Evolutionary conservation across 2,888 invertebrate species (phyloP), one percentile per base, ranked within the genome.

Genomic region (Meghimatium bilineatum): DNA sequence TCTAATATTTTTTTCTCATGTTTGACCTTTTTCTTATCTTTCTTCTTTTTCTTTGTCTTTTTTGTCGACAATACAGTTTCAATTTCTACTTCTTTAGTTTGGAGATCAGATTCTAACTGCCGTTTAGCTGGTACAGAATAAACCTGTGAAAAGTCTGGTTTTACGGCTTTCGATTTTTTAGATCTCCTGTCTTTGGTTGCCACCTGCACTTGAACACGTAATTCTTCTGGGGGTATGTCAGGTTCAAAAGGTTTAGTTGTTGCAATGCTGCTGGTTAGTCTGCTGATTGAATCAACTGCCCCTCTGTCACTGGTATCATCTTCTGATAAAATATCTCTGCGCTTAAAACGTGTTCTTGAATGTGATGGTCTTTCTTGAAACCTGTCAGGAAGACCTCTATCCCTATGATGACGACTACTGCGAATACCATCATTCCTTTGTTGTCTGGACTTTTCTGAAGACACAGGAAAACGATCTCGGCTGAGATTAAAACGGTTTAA

Each of bases 61-160:
- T 83, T 76, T 38, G 29, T 60, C 26, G 60, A 26, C 0, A 75
- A 36, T 17, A 29, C 17, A 34, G 23, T 29, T 17, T 60, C 63
- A 3, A 36, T 77, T 44, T 69, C 77, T 32, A 52, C 38, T 38
- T 29, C 32, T 49, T 75, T 74, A 20, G 29, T 69, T 20, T 60
- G 52, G 32, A 20, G 32, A 10, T 80, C 72, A 23, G 71, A 29
- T 29, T 67, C 56, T 67, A 29, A 32, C 12, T 29, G 44, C 5
- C 84, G 80, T 69, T 84, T 84, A 17, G 84, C 80, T 49, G 80
- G 84, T 17, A 84, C 80, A 44, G 80, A 67, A 32, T 84, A 84
- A 29, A 84, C 80, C n/a, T 80, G 34, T 14, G 80, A 76, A 26
- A 84, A 84, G 52, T 84, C 84, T 38, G 80, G 80, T 52, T 80